Conservation (phyloP, 2,797 vertebrate genomes). For the Gymnothorax javanicus region DNA sequence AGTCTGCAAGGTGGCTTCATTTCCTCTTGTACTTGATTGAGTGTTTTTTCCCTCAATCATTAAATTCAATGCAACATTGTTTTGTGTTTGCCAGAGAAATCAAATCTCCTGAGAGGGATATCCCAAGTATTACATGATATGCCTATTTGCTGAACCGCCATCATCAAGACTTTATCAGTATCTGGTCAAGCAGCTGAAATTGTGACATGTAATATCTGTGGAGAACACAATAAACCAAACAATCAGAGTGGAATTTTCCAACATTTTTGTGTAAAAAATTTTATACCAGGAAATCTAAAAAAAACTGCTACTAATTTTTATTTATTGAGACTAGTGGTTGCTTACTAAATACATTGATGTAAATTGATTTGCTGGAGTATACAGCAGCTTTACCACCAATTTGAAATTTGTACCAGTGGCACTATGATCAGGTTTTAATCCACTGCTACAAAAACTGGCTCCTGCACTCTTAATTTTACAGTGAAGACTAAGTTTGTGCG, state of each 20-base stretch:
- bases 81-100: constrained; percentile 45
- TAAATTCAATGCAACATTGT: constrained; percentile 58
- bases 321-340: background rate
- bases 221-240: background rate
- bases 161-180: background rate
- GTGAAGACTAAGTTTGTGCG: background rate
- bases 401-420: background rate
- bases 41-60: constrained; percentile 66
- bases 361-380: background rate
- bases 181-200: background rate
- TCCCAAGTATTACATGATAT: background rate
- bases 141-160: background rate
- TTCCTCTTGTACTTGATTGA: constrained; percentile 62
- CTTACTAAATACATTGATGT: background rate
- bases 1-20: constrained; percentile 58
- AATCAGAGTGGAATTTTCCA: background rate
- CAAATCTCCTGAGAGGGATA: background rate
- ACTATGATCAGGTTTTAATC: background rate
- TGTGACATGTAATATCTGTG: background rate
- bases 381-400: background rate
- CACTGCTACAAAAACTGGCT: background rate
- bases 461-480: background rate
- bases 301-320: background rate
- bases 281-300: background rate
- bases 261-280: background rate